A percentile compares a stretch with the other conserved stretches of the same genome.
Conservation (phyloP, 53 echinoderm and acorn worm species). For the Echinometra lucunter region DNA sequence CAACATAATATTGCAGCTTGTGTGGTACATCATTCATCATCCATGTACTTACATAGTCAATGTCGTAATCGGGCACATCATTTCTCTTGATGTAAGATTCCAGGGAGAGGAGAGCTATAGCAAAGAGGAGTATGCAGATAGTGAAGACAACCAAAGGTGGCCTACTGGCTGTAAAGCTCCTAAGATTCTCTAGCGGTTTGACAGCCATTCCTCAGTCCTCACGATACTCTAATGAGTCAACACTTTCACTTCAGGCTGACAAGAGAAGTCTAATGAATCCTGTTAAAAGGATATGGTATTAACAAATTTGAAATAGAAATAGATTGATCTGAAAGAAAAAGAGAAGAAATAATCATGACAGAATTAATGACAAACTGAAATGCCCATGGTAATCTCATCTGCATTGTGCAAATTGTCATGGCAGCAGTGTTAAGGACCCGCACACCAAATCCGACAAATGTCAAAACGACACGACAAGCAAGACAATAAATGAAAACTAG, state of each 20-base stretch:
- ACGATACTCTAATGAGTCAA: neutral
- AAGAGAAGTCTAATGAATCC: neutral
- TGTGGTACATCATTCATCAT: neutral
- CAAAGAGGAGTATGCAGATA: constrained; percentile 91
- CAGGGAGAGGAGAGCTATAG: constrained; percentile 89
- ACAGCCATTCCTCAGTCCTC: constrained; percentile 70
- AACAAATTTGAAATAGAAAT: too few species aligned
- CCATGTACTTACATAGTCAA: constrained; percentile 69
- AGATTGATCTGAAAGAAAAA: too few species aligned
- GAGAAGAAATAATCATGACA: too few species aligned
- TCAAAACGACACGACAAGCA: too few species aligned
- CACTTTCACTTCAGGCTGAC: neutral
- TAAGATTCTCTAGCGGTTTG: constrained; percentile 93
- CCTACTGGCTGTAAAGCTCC: constrained; percentile 78
- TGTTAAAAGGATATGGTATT: neutral
- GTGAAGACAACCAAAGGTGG: constrained; percentile 94
- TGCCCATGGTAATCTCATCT: too few species aligned
- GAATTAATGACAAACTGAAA: too few species aligned
- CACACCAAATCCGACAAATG: too few species aligned
- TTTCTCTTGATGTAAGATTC: constrained; percentile 84
- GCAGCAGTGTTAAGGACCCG: too few species aligned
- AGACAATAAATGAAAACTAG: too few species aligned
- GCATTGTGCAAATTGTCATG: too few species aligned
- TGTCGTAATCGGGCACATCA: constrained; percentile 87
- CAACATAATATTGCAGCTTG: neutral